phyloP scores from a whole-genome alignment of 2,113 vertebrate genomes.

The Emydocephalus ijimae region DNA sequence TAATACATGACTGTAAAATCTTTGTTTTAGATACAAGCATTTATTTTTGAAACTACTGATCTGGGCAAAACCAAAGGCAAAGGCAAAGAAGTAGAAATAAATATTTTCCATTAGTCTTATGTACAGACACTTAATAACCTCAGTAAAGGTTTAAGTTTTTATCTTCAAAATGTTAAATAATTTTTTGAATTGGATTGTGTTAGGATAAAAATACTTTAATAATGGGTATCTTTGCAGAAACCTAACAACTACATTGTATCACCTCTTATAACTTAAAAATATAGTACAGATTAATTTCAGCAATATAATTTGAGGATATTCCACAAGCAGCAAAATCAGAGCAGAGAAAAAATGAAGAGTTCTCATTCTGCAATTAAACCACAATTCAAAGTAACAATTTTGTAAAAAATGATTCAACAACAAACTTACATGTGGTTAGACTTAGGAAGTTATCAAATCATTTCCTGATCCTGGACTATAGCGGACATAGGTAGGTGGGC shows the following conservation, averaged over 20 bases:
- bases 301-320: neutral
- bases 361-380: neutral
- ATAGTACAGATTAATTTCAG: neutral
- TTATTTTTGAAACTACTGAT: constrained; percentile 70
- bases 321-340: neutral
- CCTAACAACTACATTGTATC: neutral
- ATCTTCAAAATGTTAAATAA: constrained; percentile 19
- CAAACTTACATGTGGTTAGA: neutral
- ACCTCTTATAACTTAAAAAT: neutral
- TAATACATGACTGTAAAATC: rapidly evolving
- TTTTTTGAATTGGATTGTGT: constrained; percentile 4
- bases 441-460: neutral
- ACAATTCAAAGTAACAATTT: neutral
- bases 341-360: neutral
- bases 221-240: neutral
- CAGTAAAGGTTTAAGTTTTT: constrained; percentile 21
- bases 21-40: constrained; percentile 64
- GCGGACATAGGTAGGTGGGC: neutral
- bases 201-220: neutral
- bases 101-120: constrained; percentile 36
- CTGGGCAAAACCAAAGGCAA: constrained; percentile 25
- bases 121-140: constrained; percentile 24
- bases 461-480: neutral
- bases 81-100: constrained; percentile 24
- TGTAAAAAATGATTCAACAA: neutral